Percentiles rank a stretch among this genome's conserved stretches.
Conservation (phyloP, 2,797 vertebrate species). For the Vespertilio murinus region DNA sequence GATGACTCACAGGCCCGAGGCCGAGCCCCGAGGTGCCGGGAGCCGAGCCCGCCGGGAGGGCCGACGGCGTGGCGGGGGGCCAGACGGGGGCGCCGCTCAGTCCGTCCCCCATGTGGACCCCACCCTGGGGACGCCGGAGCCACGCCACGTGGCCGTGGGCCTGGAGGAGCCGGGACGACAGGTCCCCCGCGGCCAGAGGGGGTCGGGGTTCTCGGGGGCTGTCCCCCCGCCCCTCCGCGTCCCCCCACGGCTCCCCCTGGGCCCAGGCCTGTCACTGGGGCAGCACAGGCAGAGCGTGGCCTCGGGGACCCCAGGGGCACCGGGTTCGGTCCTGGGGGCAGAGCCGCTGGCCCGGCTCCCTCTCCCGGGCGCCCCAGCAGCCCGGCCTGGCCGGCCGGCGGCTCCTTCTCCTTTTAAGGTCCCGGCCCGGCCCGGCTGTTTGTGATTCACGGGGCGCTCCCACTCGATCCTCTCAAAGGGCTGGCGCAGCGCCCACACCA, state of each 20-base stretch:
- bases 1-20: slow-evolving; percentile 53
- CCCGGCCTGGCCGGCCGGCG: slow-evolving; percentile 73
- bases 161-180: background rate
- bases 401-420: slow-evolving; percentile 88
- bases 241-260: background rate
- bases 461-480: slow-evolving; percentile 81
- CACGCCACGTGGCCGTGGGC: background rate
- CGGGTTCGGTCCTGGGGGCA: background rate
- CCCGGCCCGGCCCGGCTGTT: slow-evolving; percentile 75
- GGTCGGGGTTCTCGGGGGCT: background rate
- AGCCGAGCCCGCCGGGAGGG: too few species aligned
- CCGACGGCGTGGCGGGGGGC: too few species aligned
- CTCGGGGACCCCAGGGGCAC: background rate
- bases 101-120: background rate
- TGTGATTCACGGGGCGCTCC: slow-evolving; percentile 80
- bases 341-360: background rate
- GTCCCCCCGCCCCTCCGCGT: background rate
- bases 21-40: background rate
- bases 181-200: background rate
- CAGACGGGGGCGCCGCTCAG: background rate
- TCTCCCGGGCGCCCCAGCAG: background rate
- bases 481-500: slow-evolving; percentile 53
- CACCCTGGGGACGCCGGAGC: background rate
- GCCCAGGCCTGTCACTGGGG: background rate
- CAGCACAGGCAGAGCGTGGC: background rate